Base-by-base conservation (phyloP, 2,113 vertebrate species). In the Vidua chalybeata region DNA sequence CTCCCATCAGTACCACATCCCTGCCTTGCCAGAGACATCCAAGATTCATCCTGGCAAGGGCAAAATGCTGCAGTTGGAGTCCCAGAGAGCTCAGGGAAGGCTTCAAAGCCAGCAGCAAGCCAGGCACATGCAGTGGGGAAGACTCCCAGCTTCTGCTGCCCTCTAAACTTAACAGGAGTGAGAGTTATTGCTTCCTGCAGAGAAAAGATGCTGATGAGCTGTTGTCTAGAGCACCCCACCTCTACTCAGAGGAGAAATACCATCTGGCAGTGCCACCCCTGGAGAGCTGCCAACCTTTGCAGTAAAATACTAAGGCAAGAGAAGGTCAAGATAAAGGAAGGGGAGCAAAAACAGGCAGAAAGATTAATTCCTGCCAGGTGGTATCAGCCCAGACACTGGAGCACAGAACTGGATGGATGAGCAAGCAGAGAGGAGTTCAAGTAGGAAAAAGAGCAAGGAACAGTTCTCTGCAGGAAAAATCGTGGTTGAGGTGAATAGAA, bases 211-310 rank as follows among this genome's bases (percentile, higher is more conserved):
- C 94, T 96, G 94, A 91, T 94, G 71, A 93, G 80, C 89, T 89
- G 91, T 18, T 94, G 93, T 89, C 83, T 95, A 1, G 35, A 64
- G 89, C 94, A 94, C 91, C 91, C 94, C 61, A 97, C 91, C 76
- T 95, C 68, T 75, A 35, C 87, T 78, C 84, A 91, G 89, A 96
- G 39, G 89, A 93, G 74, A 96, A 94, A 92, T 84, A 87, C 96
- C 96, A 97, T 97, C 96, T 97, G 96, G 96, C 95, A 91, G 17
- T 66, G 80, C 72, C 91, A 96, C 89, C 83, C 76, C 89, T 94
- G 94, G 93, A 95, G 89, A 56, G 61, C 86, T 96, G 96, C 96
- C 96, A 96, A 87, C 84, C 96, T 96, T 95, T 94, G 93, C 95
- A 96, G 93, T 84, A 84, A 96, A 95, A 94, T 31, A 81, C 4